phyloP scores from a whole-genome alignment of 2,888 invertebrate species.

The Zele albiditarsus region DNA sequence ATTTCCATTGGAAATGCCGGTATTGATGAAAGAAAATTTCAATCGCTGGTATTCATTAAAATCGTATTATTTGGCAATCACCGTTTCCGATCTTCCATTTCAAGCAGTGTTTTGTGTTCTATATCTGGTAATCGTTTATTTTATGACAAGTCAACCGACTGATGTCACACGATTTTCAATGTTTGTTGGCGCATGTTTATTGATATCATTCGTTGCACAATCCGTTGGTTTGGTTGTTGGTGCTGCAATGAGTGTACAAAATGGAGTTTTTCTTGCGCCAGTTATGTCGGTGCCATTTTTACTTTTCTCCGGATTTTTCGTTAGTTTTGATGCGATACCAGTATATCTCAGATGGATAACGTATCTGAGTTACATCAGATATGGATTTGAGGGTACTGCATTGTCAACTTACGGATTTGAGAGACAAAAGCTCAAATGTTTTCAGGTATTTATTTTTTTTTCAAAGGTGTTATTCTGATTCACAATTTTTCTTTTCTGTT shows the following conservation, averaged over 20 bases:
- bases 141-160: conserved; percentile 94
- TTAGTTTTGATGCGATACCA: conserved; percentile 96
- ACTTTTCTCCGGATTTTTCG: conserved; percentile 97
- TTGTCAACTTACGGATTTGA: conserved; percentile 92
- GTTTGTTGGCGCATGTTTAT: conserved; percentile 90
- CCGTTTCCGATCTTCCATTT: conserved; percentile 97
- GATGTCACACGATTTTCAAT: conserved; percentile 88
- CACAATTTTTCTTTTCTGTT: too few relatives aligned
- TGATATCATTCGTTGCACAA: conserved; percentile 96
- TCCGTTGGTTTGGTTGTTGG: conserved; percentile 96
- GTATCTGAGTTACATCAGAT: conserved; percentile 94
- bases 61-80: conserved; percentile 96
- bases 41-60: conserved; percentile 97
- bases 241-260: conserved; percentile 95
- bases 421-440: conserved; percentile 87
- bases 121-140: conserved; percentile 94
- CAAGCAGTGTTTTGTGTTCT: conserved; percentile 96
- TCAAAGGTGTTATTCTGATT: too few relatives aligned
- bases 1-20: conserved; percentile 97
- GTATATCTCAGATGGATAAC: conserved; percentile 96
- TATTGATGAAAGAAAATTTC: conserved; percentile 94
- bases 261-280: conserved; percentile 96
- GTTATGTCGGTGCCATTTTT: conserved; percentile 97
- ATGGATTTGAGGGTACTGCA: conserved; percentile 96
- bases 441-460: conserved; percentile 73